phyloP scores from a whole-genome alignment of 2,797 vertebrate species.

The Helarctos malayanus region DNA sequence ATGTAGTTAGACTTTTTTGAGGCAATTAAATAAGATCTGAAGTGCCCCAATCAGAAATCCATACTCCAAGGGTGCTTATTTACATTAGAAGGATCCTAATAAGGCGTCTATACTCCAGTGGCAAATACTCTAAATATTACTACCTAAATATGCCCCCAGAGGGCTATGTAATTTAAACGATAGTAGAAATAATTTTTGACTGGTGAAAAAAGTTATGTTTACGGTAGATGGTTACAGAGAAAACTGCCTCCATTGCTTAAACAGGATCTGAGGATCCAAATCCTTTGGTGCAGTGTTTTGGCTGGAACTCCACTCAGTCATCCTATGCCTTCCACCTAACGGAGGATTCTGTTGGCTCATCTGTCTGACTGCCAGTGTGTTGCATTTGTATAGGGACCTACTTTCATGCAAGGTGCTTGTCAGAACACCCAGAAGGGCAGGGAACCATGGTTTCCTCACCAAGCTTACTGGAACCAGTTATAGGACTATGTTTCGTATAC shows the following conservation, averaged over 20 bases:
- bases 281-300: not conserved
- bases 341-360: not conserved
- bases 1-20: not conserved
- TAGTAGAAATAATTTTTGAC: not conserved
- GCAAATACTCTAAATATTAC: slow-evolving; percentile 13
- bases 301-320: not conserved
- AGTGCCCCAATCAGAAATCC: not conserved
- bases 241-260: not conserved
- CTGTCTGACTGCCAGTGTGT: not conserved
- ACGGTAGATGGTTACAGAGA: not conserved
- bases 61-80: not conserved
- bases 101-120: not conserved
- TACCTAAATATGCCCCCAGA: not conserved
- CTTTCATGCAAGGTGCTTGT: not conserved
- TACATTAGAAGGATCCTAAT: not conserved
- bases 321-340: too few species aligned
- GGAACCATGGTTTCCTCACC: not conserved
- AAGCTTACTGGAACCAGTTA: not conserved
- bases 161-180: not conserved
- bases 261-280: not conserved
- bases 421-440: not conserved
- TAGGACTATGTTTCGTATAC: not conserved
- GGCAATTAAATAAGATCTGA: not conserved
- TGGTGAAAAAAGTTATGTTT: not conserved
- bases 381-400: not conserved